Evolutionary conservation across 2,797 vertebrate species (phyloP).

Genomic region (Halcyon chelicuti): DNA sequence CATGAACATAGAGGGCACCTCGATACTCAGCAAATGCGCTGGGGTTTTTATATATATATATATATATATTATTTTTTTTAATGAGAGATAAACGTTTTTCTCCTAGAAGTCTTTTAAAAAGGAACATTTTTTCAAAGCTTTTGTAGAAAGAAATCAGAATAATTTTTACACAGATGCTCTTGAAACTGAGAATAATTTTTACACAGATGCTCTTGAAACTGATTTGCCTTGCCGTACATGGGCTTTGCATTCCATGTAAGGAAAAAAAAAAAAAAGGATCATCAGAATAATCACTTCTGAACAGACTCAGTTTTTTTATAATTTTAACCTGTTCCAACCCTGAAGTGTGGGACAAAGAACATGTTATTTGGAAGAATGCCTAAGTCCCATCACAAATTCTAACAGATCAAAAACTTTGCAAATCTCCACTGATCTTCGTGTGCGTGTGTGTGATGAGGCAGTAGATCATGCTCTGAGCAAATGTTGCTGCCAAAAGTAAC

Average conservation of each 20-base stretch:
- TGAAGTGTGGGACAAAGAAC: neutral
- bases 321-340: neutral
- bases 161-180: neutral
- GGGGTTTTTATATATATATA: neutral
- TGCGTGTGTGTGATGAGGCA: neutral
- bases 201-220: neutral
- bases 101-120: neutral
- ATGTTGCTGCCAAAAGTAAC: neutral
- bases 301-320: neutral
- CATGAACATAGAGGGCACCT: slow-evolving; percentile 22
- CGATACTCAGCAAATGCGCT: slow-evolving; percentile 30
- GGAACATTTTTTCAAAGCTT: neutral
- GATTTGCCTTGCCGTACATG: neutral
- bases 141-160: neutral
- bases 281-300: neutral
- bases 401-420: neutral
- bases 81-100: neutral
- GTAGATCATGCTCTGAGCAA: neutral
- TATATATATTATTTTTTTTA: neutral
- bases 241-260: neutral
- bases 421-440: neutral
- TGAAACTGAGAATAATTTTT: neutral
- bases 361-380: neutral
- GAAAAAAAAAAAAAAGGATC: neutral
- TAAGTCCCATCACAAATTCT: neutral